These are phyloP conservation scores for Xiphias gladius DNA, from an alignment of 2,113 vertebrate species.

Conservation along the genomic window DNA sequence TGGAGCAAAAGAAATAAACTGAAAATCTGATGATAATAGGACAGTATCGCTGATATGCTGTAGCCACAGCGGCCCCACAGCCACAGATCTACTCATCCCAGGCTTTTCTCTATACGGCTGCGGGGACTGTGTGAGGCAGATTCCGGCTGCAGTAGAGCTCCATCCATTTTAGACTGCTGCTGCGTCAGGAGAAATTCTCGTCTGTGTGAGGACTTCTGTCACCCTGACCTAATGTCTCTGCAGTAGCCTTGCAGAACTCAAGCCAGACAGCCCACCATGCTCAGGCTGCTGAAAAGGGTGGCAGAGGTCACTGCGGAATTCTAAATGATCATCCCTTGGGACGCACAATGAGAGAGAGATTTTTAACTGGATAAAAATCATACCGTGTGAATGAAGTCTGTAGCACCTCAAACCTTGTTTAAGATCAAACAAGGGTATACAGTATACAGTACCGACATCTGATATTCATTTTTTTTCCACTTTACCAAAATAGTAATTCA, in stretches of 20 bases:
- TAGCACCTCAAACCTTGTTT: neutral
- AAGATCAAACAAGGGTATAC: neutral
- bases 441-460: neutral
- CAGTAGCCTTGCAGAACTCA: constrained; percentile 55
- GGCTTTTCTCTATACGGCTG: constrained; percentile 8
- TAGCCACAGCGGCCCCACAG: neutral
- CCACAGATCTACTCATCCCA: constrained; percentile 8
- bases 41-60: neutral
- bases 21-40: neutral
- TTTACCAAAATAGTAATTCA: neutral
- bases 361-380: neutral
- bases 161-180: constrained; percentile 67
- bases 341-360: constrained; percentile 2
- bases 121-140: constrained; percentile 43
- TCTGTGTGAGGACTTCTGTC: constrained; percentile 74
- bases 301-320: constrained; percentile 36
- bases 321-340: constrained; percentile 35
- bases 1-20: neutral
- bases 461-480: neutral
- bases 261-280: constrained; percentile 43
- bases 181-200: constrained; percentile 75
- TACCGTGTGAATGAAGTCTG: neutral
- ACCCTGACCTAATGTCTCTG: constrained; percentile 68
- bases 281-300: constrained; percentile 26
- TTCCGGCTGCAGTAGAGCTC: constrained; percentile 54